Conservation (phyloP, 2,113 vertebrate species). For the Rhagologus leucostigma region DNA sequence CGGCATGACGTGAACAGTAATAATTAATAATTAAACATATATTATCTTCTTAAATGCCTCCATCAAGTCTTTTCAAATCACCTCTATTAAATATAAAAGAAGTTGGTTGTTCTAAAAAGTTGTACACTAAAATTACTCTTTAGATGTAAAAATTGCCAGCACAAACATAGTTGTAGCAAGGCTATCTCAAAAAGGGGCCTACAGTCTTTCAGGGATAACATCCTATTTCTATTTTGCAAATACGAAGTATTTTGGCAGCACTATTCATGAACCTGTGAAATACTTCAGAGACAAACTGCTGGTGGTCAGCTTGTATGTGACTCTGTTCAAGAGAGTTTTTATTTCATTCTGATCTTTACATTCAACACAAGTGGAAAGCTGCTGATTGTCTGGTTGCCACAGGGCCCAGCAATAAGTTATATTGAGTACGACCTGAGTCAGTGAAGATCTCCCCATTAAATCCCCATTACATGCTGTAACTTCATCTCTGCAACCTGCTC, state of each 20-base stretch:
- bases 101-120: neutral
- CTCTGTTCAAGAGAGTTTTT: neutral
- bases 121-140: neutral
- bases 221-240: neutral
- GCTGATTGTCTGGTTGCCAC: neutral
- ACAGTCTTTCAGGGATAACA: neutral
- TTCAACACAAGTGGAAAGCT: neutral
- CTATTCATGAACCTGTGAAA: neutral
- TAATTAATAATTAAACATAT: neutral
- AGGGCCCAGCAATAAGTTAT: neutral
- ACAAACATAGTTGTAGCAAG: neutral
- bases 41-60: neutral
- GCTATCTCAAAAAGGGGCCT: neutral
- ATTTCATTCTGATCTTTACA: neutral
- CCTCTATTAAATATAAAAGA: neutral
- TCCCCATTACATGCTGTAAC: neutral
- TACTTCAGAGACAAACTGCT: neutral
- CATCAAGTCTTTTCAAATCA: fast-evolving
- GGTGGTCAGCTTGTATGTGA: neutral
- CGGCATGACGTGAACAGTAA: neutral
- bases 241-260: neutral
- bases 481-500: neutral
- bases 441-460: neutral
- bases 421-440: neutral
- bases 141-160: neutral